These are phyloP conservation scores for Edolisoma coerulescens DNA, from an alignment of 2,113 vertebrate species.

Conservation along the genomic window DNA sequence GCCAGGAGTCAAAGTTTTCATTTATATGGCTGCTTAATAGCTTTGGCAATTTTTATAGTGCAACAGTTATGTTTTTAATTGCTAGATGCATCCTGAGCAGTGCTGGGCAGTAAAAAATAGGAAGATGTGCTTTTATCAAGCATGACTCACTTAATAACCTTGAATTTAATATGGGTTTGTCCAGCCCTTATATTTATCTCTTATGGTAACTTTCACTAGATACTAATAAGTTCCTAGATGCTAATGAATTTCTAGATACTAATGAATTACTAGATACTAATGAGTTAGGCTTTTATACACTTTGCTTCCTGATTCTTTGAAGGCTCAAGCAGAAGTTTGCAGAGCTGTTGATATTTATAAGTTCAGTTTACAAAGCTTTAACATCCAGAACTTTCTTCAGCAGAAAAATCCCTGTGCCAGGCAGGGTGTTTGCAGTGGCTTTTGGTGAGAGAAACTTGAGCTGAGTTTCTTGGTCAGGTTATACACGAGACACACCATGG, in stretches of 20 bases:
- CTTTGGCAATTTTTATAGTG: conserved; percentile 13
- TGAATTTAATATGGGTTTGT: conserved; percentile 6
- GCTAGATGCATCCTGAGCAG: neutral
- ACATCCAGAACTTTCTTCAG: neutral
- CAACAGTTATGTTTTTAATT: neutral
- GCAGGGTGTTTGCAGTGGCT: neutral
- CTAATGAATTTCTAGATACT: neutral
- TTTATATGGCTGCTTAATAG: conserved; percentile 13
- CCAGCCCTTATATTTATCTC: neutral
- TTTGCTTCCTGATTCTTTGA: neutral
- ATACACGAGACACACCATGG: neutral
- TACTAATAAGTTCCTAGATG: neutral
- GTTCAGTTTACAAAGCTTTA: neutral
- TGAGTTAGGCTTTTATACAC: neutral
- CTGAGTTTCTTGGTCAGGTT: neutral
- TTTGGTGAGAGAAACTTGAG: neutral
- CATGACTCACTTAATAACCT: neutral
- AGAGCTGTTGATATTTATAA: neutral
- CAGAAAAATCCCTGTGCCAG: neutral
- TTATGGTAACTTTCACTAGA: neutral
- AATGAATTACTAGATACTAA: neutral
- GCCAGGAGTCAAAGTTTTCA: neutral
- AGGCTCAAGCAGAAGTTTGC: neutral
- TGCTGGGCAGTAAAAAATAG: neutral
- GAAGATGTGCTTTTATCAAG: neutral